A percentile compares a stretch with the other conserved stretches of the same genome.
Evolutionary conservation across 2,113 vertebrate genomes (phyloP).

Genomic region (Sebastes fasciatus): DNA sequence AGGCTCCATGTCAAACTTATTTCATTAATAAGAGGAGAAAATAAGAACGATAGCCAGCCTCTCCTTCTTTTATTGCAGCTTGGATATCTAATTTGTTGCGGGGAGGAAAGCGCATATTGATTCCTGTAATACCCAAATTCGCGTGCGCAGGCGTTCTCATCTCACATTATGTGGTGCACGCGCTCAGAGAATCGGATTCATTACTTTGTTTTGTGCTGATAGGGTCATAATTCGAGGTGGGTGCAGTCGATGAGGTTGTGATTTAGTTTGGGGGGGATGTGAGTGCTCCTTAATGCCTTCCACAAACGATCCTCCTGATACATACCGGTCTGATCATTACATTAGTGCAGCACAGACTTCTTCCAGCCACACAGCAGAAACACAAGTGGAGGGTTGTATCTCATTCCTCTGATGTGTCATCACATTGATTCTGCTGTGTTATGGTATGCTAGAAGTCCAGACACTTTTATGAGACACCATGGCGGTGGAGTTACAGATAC

Average conservation of each 20-base stretch:
- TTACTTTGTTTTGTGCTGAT: slow-evolving; percentile 53
- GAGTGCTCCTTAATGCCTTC: slow-evolving; percentile 34
- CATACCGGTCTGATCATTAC: neutral
- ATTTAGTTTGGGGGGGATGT: slow-evolving; percentile 51
- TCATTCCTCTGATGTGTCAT: slow-evolving; percentile 35
- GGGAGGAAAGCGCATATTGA: slow-evolving; percentile 50
- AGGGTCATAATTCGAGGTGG: slow-evolving; percentile 55
- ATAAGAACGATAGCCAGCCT: slow-evolving; percentile 17
- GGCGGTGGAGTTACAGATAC: neutral
- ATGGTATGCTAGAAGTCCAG: neutral
- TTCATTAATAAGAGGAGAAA: slow-evolving; percentile 29
- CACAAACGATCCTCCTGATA: slow-evolving; percentile 46
- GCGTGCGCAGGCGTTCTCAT: slow-evolving; percentile 23
- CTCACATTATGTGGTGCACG: slow-evolving; percentile 27
- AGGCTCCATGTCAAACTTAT: slow-evolving; percentile 38
- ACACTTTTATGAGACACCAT: neutral
- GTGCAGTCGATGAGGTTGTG: slow-evolving; percentile 46
- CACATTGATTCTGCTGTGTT: slow-evolving; percentile 23
- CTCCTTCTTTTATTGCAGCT: slow-evolving; percentile 42
- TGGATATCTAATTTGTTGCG: slow-evolving; percentile 57
- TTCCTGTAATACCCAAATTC: slow-evolving; percentile 42
- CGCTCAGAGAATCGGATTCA: slow-evolving; percentile 37
- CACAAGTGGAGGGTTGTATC: slow-evolving; percentile 7
- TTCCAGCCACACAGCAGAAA: neutral
- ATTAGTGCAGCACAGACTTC: neutral